Percentiles rank a stretch among this genome's conserved stretches.
These are phyloP conservation scores for Oceanites oceanicus DNA, from an alignment of 2,113 vertebrate species.

Conservation along the genomic window DNA sequence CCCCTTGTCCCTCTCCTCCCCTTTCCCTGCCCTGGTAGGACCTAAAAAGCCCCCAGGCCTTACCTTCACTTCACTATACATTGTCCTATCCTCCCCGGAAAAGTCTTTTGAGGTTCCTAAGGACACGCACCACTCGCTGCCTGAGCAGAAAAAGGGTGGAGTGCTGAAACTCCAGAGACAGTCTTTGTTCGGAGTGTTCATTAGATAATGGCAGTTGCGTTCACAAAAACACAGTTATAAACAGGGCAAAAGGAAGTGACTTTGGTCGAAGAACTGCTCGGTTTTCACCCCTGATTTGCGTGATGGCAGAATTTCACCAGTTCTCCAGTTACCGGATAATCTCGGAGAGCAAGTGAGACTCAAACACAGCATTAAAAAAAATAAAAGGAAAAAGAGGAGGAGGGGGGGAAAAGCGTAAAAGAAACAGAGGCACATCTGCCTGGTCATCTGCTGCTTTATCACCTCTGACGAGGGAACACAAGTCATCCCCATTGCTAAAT, in stretches of 20 bases:
- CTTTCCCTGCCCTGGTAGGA: background rate
- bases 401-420: background rate
- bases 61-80: background rate
- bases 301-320: constrained; percentile 31
- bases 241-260: constrained; percentile 57
- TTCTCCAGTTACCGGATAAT: constrained; percentile 24
- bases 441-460: constrained; percentile 58
- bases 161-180: constrained; percentile 39
- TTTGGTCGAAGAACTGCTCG: constrained; percentile 25
- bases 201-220: constrained; percentile 32
- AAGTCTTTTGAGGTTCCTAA: background rate
- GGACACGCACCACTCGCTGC: background rate
- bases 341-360: background rate
- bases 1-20: background rate
- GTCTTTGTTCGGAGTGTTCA: constrained; percentile 10
- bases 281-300: background rate
- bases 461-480: constrained; percentile 3
- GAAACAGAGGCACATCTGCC: constrained; percentile 16
- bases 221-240: constrained; percentile 13
- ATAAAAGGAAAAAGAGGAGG: background rate
- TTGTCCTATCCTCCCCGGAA: background rate
- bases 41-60: background rate
- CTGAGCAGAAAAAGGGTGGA: constrained; percentile 29
- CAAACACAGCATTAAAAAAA: background rate
- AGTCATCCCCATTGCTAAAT: constrained; percentile 42